Base-by-base conservation (phyloP, 2,797 vertebrate species). In the Bryconaethiops microstoma region DNA sequence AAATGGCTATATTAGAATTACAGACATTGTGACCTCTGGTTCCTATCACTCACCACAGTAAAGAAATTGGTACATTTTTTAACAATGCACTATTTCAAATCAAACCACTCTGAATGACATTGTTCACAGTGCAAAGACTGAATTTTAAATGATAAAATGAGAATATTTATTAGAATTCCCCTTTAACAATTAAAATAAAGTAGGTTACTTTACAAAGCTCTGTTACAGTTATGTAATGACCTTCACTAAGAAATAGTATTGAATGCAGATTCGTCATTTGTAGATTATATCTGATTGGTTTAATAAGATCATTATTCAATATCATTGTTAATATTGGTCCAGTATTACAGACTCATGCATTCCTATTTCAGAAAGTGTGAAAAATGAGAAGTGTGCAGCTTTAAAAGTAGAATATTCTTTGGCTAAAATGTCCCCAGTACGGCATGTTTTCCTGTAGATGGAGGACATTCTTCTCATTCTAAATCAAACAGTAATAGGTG, bases 401-500 rank as follows among this genome's bases (percentile, higher is more conserved):
- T 35, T 62, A 48, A 7, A 14, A 13, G 42, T 45, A 6, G 9
- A 50, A 2, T 50, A 2, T 10, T 29, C 10, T 65, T 67, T 40
- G 16, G 21, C 17, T 17, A 13, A 69, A 57, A 23, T 64, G 35
- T 76, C 10, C 8, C 5, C 8, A 60, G 17, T 16, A 12, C 7
- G 50, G 42, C 50, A 74, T 25, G n/a, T 35, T 70, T 13, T 70
- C 63, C 19, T 52, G 42, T 63, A 70, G 63, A 60, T 60, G 50
- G 9, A 21, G 17, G 7, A n/a, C 72, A 62, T 48, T 69, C 13
- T 63, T 29, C 5, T 65, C 10, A 19, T 16, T 52, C 23, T 52
- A n/a, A 67, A 63, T 35, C n/a, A 52, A 57, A 64, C 71, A 72
- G 67, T 29, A 64, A 40, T 42, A 50, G 23, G 17, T 59, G 69